Base-by-base conservation (phyloP, 2,797 vertebrate species). In the Poecilia gillii region DNA sequence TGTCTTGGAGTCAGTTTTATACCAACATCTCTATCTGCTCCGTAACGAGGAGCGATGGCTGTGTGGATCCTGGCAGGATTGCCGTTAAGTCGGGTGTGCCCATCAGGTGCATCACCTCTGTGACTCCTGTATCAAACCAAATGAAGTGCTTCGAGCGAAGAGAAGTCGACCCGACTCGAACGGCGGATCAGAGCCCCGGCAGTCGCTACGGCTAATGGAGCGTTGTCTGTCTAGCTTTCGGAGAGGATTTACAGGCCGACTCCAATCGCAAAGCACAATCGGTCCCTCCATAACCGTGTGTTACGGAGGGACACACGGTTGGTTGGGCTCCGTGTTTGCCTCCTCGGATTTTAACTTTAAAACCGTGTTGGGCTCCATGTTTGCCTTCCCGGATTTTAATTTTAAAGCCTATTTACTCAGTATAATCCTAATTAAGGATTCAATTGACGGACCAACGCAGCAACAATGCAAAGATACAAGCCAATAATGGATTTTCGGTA, bases 141-240 rank as follows among this genome's bases (percentile, higher is more conserved):
- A 80, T 68, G 72, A 71, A 78, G 74, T 28, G 75, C 45, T 39
- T 4, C 25, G 73, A 55, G 62, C 1, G 53, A 43, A 76, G 78
- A 80, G 74, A 71, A 1, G 76, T 66, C 73, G 80, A 75, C 85
- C 84, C 0, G 45, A 43, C 80, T 84, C 49, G 20, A 46, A 18
- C 66, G 47, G 78, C 79, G 64, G 76, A 83, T 87, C 77, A 39
- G 70, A 84, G 76, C 73, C 79, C 79, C 77, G 36, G 39, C 82
- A 53, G 79, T 80, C 74, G 25, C 79, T n/a, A 12, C 81, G 66
- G 55, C 33, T 92, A 88, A 89, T 86, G 85, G 89, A 87, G 81
- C 59, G 76, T 62, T 86, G 85, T 85, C 79, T 71, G 78, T 85
- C n/a, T 64, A 49, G 84, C 87, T 75, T 74, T 53, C 0, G 5